Evolutionary conservation across 1,140 invertebrate genomes (phyloP), one percentile per base, ranked within the genome.

Genomic region (Zaprionus camerounensis): DNA sequence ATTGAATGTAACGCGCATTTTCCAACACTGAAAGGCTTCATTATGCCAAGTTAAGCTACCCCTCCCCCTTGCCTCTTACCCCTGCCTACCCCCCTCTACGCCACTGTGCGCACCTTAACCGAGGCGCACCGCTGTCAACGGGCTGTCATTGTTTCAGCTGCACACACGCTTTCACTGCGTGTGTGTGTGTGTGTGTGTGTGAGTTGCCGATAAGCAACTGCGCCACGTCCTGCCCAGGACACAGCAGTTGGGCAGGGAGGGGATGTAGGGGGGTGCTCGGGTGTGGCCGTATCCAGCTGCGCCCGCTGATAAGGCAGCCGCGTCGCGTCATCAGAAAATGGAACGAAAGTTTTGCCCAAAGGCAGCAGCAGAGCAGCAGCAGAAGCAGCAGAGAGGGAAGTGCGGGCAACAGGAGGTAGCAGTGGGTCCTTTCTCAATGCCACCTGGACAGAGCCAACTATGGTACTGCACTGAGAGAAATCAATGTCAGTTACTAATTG

Each of bases 121-220:
- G 20, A 12, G 22, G 20, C 46, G 46, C 44, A 69, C 58, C 70
- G 71, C 81, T 88, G 83, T 87, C 83, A 87, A 80, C 83, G 80
- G 64, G 81, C 78, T 88, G 84, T 88, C 84, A 88, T 88, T 88
- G 84, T 88, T 88, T 90, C 81, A 78, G 81, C 84, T 67, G 66
- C 65, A 65, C 41, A 65, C 55, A 26, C 24, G 34, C 41, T 71
- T 51, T 44, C 26, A 24, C 38, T 41, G 58, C 22, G 61, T 53
- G 63, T 57, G 38, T 36, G 56, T 66, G 53, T 24, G 59, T 80
- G 65, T 78, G 53, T 76, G 76, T 66, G 78, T 59, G 76, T 51
- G 80, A 49, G 72, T 64, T 66, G 53, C 56, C 63, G 71, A 82
- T 82, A 82, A 82, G 81, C 81, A 82, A 82, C 71, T 79, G 76